Conservation (phyloP, 2,888 invertebrate species). For the Aleiodes leptofemur region DNA sequence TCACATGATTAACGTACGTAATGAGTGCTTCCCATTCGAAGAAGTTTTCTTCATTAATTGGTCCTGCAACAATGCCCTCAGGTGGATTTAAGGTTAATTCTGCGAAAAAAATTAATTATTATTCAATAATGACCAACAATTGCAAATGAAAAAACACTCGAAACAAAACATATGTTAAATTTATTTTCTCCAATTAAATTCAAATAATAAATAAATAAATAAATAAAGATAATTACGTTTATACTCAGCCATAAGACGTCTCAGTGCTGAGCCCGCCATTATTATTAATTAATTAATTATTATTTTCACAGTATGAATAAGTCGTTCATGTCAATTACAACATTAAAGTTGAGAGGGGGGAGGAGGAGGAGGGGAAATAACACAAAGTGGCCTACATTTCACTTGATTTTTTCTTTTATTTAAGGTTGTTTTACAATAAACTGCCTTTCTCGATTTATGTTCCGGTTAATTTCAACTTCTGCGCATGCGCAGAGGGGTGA, state of each 20-base stretch:
- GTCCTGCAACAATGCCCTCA: slow-evolving; percentile 98
- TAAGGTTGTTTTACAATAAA: slow-evolving; percentile 21
- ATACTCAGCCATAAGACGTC: slow-evolving; percentile 92
- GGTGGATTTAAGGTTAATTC: slow-evolving; percentile 97
- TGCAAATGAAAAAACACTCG: not conserved
- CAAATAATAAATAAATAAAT: not conserved
- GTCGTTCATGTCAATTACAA: slow-evolving; percentile 50
- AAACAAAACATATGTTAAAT: slow-evolving; percentile 20
- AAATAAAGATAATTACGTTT: slow-evolving; percentile 80
- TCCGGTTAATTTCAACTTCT: not conserved
- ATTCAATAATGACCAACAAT: slow-evolving; percentile 26
- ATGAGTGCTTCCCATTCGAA: slow-evolving; percentile 99
- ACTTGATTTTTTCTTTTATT: slow-evolving; percentile 2
- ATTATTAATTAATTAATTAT: slow-evolving; percentile 54
- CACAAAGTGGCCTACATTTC: slow-evolving; percentile 46
- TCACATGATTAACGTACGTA: slow-evolving; percentile 80
- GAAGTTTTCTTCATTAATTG: slow-evolving; percentile 98
- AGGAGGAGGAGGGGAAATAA: slow-evolving; percentile 21
- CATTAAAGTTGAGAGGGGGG: slow-evolving; percentile 15
- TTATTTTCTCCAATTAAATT: slow-evolving; percentile 17
- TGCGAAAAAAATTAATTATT: slow-evolving; percentile 68
- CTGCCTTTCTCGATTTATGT: not conserved
- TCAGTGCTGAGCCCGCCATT: slow-evolving; percentile 91
- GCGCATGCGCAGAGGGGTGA: not conserved
- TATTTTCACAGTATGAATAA: slow-evolving; percentile 33